A percentile compares a stretch with the other conserved stretches of the same genome.
Evolutionary conservation across 2,797 vertebrate species (phyloP).

Genomic region (Champsocephalus gunnari): DNA sequence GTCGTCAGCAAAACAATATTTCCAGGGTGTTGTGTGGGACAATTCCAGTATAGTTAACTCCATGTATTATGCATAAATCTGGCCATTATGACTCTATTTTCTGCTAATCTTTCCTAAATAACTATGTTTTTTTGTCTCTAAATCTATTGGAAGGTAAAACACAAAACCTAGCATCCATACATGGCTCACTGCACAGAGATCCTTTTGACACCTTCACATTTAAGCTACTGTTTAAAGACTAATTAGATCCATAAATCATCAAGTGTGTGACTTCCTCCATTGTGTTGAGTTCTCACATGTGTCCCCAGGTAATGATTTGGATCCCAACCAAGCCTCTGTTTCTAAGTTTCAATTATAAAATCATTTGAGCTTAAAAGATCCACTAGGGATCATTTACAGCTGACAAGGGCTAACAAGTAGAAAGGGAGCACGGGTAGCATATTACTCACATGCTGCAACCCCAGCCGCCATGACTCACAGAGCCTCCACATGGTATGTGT

Average conservation of each 20-base stretch:
- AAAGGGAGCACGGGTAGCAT: background rate
- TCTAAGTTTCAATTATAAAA: slow-evolving; percentile 29
- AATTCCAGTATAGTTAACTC: background rate
- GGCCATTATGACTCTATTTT: background rate
- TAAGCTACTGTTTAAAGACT: no score
- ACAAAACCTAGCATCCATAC: no score
- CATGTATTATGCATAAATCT: background rate
- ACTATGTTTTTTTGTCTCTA: no score
- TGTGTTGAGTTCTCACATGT: slow-evolving; percentile 39
- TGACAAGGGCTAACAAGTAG: slow-evolving; percentile 21
- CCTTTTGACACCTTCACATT: no score
- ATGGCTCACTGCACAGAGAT: no score
- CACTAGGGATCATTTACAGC: slow-evolving; percentile 52
- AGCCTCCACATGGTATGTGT: background rate
- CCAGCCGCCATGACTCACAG: background rate
- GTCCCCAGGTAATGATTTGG: slow-evolving; percentile 29
- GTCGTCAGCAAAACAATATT: background rate
- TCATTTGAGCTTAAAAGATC: slow-evolving; percentile 29
- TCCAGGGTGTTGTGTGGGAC: background rate
- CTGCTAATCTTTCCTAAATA: no score
- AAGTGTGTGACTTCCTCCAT: slow-evolving; percentile 20
- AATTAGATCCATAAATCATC: background rate
- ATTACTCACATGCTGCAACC: slow-evolving; percentile 3
- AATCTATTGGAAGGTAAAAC: no score
- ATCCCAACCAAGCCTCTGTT: slow-evolving; percentile 26